Evolutionary conservation across 2,888 invertebrate species (phyloP).

Genomic region (Anorthoa munda): DNA sequence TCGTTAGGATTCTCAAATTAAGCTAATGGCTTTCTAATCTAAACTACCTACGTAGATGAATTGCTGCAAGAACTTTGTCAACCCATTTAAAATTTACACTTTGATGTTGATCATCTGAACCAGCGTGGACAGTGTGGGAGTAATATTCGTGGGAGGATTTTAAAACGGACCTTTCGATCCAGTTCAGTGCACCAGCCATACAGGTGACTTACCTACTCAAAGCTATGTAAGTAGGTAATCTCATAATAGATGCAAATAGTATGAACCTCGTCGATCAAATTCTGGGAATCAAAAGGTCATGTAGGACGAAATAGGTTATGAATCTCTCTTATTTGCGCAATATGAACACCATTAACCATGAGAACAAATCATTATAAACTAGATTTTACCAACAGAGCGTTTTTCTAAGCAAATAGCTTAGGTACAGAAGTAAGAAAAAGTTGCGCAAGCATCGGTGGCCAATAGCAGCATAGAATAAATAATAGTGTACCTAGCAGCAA

Average conservation of each 20-base stretch:
- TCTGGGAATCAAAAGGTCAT: not conserved
- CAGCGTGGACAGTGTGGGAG: not conserved
- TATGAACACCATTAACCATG: no score
- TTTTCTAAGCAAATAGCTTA: no score
- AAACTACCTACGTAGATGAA: no score
- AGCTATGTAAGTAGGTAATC: not conserved
- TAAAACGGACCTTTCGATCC: not conserved
- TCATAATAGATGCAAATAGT: not conserved
- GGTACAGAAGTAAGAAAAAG: not conserved
- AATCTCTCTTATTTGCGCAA: no score
- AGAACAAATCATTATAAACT: no score
- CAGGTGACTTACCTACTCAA: not conserved
- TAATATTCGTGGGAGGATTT: not conserved
- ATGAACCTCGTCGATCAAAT: not conserved
- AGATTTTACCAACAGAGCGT: no score
- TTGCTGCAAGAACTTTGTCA: not conserved
- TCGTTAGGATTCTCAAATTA: no score
- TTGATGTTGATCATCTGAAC: not conserved
- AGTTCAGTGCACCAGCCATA: not conserved
- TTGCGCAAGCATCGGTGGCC: not conserved
- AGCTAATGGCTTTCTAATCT: no score
- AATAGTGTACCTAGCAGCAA: no score
- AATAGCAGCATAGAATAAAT: no score
- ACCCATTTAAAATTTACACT: not conserved
- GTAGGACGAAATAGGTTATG: no score